Evolutionary conservation across 64 coral and sea anemone species (phyloP).

Genomic region (Montipora capricornis): DNA sequence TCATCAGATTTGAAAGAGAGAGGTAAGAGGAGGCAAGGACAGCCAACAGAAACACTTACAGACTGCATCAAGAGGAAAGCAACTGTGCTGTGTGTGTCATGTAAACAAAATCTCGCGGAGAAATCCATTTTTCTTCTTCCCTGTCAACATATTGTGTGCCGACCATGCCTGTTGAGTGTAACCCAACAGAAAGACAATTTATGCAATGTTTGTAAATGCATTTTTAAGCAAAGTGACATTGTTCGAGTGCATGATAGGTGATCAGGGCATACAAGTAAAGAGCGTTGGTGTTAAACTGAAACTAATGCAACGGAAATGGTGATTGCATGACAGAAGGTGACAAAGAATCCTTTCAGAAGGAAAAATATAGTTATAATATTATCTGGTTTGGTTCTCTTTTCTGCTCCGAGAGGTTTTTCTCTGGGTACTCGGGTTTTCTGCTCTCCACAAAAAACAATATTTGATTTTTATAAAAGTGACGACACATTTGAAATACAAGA

Average conservation of each 20-base stretch:
- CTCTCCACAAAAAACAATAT: no score
- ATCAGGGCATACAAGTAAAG: background rate
- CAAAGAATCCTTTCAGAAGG: no score
- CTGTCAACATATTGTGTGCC: slow-evolving; percentile 60
- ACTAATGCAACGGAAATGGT: background rate
- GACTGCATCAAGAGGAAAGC: slow-evolving; percentile 22
- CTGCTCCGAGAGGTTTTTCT: no score
- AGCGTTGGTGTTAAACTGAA: background rate
- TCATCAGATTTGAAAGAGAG: slow-evolving; percentile 6
- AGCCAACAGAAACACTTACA: background rate
- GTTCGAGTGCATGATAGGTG: slow-evolving; percentile 34
- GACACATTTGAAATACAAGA: no score
- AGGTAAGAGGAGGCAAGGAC: background rate
- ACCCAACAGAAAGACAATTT: background rate
- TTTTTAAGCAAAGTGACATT: slow-evolving; percentile 29
- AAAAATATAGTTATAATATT: no score
- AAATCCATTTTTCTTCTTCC: slow-evolving; percentile 43
- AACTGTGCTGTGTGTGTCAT: slow-evolving; percentile 33
- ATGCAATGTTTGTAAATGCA: slow-evolving; percentile 1
- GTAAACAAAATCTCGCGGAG: background rate
- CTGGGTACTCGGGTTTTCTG: no score
- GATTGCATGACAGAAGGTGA: no score
- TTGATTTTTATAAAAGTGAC: no score
- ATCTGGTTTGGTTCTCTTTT: no score
- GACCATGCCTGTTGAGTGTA: slow-evolving; percentile 30